Evolutionary conservation across 2,888 invertebrate genomes (phyloP), one percentile per base, ranked within the genome.

Genomic region (Limnephilus auricula): DNA sequence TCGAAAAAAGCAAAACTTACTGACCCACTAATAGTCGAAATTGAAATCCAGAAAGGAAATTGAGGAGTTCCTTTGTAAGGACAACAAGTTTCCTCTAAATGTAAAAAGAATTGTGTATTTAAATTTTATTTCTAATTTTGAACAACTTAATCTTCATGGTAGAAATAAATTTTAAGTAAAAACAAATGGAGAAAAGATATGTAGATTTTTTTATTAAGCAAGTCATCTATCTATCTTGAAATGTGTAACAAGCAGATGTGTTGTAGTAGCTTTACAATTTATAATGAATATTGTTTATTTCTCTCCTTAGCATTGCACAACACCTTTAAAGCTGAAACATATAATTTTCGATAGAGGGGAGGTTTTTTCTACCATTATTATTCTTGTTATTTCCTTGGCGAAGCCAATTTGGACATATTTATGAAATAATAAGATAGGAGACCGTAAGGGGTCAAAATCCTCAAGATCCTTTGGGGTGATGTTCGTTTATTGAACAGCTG

Each of bases 321-420:
- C 82, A 82, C 82, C 82, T 82, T 82, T 82, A 9, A 32, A 82
- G 37, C 18, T 32, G 34, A 32, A 37, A 82, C 65, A 65, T n/a
- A 65, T 65, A 65, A 65, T 65, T 65, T 32, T 82, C 82, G 34
- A 34, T 82, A 18, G 82, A 82, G 82, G 82, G 82, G 82, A 37
- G 34, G 37, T 82, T 82, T 82, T 80, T 82, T 82, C 18, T 80
- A 30, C 80, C 34, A 65, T 65, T n/a, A 65, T 65, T 9, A 65
- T 65, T 25, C 65, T 65, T 65, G 25, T 25, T n/a, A 25, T n/a
- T 34, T 82, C 25, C 82, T 65, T 25, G 25, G 82, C 82, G 82
- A 82, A 34, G 82, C 82, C 25, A 82, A 32, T 37, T 82, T 82
- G 82, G 82, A 25, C 37, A 32, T 32, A 37, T 82, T 82, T 82